A percentile compares a stretch with the other conserved stretches of the same genome.
These are phyloP conservation scores for Aphidius gifuensis DNA, from an alignment of 1,140 invertebrate genomes.

Conservation along the genomic window DNA sequence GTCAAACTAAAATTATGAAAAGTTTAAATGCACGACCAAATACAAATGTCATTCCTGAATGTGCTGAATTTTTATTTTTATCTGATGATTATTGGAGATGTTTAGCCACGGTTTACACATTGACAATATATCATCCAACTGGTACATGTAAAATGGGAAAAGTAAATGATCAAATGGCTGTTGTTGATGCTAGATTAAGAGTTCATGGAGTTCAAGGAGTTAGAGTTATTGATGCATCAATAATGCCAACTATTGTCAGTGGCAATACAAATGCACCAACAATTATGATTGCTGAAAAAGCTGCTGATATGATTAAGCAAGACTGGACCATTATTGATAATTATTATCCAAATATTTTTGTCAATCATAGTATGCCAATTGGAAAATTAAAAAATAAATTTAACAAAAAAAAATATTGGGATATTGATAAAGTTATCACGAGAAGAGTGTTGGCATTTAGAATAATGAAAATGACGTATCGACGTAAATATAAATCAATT, in stretches of 20 bases:
- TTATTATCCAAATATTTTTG: conserved; percentile 6
- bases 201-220: conserved; percentile 76
- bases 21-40: conserved; percentile 76
- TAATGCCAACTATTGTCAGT: conserved; percentile 79
- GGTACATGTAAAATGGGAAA: conserved; percentile 85
- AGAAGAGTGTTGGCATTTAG: too few relatives aligned
- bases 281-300: conserved; percentile 86
- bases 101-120: conserved; percentile 71
- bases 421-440: too few relatives aligned
- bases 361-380: too few relatives aligned
- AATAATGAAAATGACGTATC: too few relatives aligned
- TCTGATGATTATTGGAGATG: conserved; percentile 76
- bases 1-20: conserved; percentile 72
- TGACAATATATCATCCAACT: conserved; percentile 83
- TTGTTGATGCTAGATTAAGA: conserved; percentile 75
- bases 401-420: too few relatives aligned
- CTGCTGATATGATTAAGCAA: conserved; percentile 75
- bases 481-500: too few relatives aligned
- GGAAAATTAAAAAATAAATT: too few relatives aligned
- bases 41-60: conserved; percentile 72
- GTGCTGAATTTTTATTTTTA: conserved; percentile 67
- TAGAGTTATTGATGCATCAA: conserved; percentile 82
- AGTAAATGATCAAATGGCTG: conserved; percentile 67
- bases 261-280: conserved; percentile 83
- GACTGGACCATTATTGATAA: conserved; percentile 59